Percentiles rank a stretch among this genome's conserved stretches.
Conservation (phyloP, 1,140 invertebrate species). For the Drosophila sucinea region DNA sequence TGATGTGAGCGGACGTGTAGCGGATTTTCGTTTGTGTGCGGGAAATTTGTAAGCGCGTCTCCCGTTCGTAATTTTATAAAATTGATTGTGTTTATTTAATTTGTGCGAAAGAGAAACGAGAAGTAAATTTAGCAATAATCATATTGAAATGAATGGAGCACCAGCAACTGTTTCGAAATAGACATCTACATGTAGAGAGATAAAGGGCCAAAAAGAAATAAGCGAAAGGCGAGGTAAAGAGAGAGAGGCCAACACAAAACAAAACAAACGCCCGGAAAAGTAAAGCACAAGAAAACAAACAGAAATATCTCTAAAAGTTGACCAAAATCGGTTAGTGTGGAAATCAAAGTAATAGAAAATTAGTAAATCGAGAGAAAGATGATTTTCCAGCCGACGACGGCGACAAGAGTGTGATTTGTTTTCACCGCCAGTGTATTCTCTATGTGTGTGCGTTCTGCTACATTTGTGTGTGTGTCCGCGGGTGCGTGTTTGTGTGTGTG, state of each 20-base stretch:
- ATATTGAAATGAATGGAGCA: neutral
- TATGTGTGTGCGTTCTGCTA: constrained; percentile 39
- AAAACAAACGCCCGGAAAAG: neutral
- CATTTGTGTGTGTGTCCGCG: constrained; percentile 23
- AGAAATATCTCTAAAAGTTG: neutral
- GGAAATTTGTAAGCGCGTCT: constrained; percentile 2
- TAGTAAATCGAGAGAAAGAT: neutral
- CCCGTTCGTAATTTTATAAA: constrained; percentile 11
- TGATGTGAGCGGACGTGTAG: neutral
- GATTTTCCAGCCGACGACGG: neutral
- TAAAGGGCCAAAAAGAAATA: neutral
- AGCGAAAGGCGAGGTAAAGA: neutral
- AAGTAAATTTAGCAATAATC: neutral
- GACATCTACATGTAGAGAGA: neutral
- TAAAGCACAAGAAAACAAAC: neutral
- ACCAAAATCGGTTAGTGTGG: neutral
- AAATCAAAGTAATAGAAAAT: neutral
- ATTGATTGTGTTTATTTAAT: constrained; percentile 3
- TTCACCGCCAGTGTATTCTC: constrained; percentile 22
- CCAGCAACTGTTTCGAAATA: neutral
- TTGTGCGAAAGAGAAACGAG: neutral
- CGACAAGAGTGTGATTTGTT: constrained; percentile 6
- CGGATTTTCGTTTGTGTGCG: neutral
- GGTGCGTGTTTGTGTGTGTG: constrained; percentile 6
- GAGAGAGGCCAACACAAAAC: neutral